Base-by-base conservation (phyloP, 2,113 vertebrate genomes). In the Festucalex cinctus region DNA sequence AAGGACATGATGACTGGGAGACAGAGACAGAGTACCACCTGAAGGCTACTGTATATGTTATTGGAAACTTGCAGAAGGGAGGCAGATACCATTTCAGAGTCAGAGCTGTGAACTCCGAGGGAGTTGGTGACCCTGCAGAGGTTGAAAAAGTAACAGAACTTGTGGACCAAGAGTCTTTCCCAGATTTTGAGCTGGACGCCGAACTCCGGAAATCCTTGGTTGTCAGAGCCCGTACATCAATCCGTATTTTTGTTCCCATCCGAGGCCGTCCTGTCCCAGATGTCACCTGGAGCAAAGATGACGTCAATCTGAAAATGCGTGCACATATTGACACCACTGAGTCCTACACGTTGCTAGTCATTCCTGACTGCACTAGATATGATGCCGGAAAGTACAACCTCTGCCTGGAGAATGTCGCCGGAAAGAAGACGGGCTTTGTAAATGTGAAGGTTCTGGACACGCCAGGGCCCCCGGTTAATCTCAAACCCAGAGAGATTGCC, bases 171-270 rank as follows among this genome's bases (percentile, higher is more conserved):
- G 97, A 98, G 91, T 80, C 93, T 48, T 64, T 88, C 74, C 97
- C 97, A 80, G 97, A 99, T 86, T 98, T 95, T 89, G 97, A 99
- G 86, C 92, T 99, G 81, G 97, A 99, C 83, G 95, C 96, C 62
- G 97, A 99, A 71, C 91, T 98, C 62, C 94, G 95, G 89, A 98
- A 90, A 93, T 98, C 97, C 0, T 93, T 99, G 78, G 95, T 98
- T 72, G 95, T 98, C 71, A 94, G 94, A 83, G 93, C 93, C 57
- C 95, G 97, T 79, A 90, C 92, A 80, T 98, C 94, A 65, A 98
- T 99, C 75, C 92, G 97, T 39, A 88, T 99, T 85, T 99, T 99
- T 85, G 93, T 99, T 71, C 93, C 95, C 48, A 98, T 99, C 75
- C 96, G 92, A 88, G 97, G 97, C 36, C 94, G 95, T 22, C 97